Evolutionary conservation across 2,113 vertebrate species (phyloP), one percentile per base, ranked within the genome.

Genomic region (Pterocles orientalis): DNA sequence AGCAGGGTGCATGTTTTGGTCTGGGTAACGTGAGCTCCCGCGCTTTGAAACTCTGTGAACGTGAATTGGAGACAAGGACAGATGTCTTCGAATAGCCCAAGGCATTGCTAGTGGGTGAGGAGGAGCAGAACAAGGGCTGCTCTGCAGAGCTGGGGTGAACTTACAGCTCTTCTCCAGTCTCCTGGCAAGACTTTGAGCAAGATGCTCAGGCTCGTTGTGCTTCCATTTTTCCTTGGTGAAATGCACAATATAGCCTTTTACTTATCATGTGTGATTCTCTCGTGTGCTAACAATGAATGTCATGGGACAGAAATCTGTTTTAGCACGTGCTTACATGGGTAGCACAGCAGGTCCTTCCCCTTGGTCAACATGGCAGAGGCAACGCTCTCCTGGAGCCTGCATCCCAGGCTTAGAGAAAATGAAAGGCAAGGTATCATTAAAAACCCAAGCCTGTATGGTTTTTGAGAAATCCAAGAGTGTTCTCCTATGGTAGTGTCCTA

Each of bases 321-420:
- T 6, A 7, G 9, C 25, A 1, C 1, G 0, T 8, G 1, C 24
- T 47, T 7, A 1, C 8, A 0, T 0, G 21, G 2, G 36, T 6
- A 10, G 21, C 24, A 3, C 58, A 6, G 1, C 6, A 23, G 24
- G 6, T 0, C 0, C 33, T 24, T 14, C 12, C 29, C 45, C 8
- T 3, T 10, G 41, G 21, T 2, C 2, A 58, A 2, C 2, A 0
- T 7, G 29, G 41, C 23, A 3, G 21, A 18, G 58, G 39, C 15
- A 13, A 3, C 0, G 6, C 8, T 7, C 14, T 12, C 33, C 51
- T 65, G 54, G 26, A 64, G 77, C 36, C 54, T 50, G 15, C 10
- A 6, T 36, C 43, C 58, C 9, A 48, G 51, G 41, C n/a, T 43
- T 14, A 1, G 1, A 1, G 0, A 4, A 45, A 34, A 29, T 18